A percentile compares a stretch with the other conserved stretches of the same genome.
Conservation (phyloP, 2,113 vertebrate species). For the Entosphenus tridentatus region DNA sequence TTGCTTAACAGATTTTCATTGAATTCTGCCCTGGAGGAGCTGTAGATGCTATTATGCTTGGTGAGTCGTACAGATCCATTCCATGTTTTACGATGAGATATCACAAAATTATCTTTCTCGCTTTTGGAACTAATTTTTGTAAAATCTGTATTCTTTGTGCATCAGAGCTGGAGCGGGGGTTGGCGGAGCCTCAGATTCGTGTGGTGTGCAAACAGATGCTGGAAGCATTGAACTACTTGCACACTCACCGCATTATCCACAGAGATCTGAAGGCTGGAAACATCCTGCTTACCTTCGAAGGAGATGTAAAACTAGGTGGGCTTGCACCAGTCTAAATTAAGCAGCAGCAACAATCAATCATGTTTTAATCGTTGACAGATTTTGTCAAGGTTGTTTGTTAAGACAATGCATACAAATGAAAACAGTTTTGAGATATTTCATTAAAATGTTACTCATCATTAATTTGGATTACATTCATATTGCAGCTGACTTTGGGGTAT, state of each 20-base stretch:
- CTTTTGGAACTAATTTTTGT: background rate
- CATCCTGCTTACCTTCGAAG: conserved; percentile 65
- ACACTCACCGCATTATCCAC: conserved; percentile 20
- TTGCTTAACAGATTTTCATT: conserved; percentile 64
- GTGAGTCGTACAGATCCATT: conserved; percentile 18
- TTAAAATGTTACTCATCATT: too few relatives aligned
- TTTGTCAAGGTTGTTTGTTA: too few relatives aligned
- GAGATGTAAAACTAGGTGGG: conserved; percentile 79
- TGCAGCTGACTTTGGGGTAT: conserved; percentile 93
- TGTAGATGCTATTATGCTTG: conserved; percentile 55
- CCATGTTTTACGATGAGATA: background rate
- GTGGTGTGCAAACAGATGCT: conserved; percentile 4
- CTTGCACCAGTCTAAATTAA: too few relatives aligned
- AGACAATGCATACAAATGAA: too few relatives aligned
- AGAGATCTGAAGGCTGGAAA: conserved; percentile 90
- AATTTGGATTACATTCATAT: background rate
- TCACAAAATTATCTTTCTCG: background rate
- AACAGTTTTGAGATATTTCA: too few relatives aligned
- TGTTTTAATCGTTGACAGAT: too few relatives aligned
- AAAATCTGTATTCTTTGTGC: background rate
- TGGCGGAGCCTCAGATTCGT: conserved; percentile 3
- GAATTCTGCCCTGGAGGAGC: conserved; percentile 80
- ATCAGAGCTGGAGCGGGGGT: conserved; percentile 3
- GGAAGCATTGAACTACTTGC: background rate
- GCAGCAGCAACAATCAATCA: too few relatives aligned